Evolutionary conservation across 1,140 invertebrate species (phyloP).

Genomic region (Probaryconus sp.): DNA sequence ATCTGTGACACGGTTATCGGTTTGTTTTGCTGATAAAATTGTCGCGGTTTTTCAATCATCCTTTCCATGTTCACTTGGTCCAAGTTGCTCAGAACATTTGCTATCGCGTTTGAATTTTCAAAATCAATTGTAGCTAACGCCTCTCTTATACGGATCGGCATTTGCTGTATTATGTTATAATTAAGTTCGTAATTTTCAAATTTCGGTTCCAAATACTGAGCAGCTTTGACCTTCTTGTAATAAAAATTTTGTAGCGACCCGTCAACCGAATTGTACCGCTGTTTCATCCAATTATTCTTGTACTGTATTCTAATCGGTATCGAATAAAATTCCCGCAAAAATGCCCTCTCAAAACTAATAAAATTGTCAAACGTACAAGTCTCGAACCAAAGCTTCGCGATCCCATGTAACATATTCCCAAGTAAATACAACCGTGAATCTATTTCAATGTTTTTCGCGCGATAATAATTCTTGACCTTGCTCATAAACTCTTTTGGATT

Average conservation of each 20-base stretch:
- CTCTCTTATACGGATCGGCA: constrained; percentile 21
- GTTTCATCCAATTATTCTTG: background rate
- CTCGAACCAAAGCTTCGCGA: too few relatives aligned
- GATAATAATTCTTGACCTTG: too few relatives aligned
- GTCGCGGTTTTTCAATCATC: background rate
- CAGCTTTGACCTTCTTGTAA: constrained; percentile 15
- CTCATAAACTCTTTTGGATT: too few relatives aligned
- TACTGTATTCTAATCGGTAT: constrained; percentile 10
- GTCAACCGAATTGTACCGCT: background rate
- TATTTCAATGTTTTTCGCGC: too few relatives aligned
- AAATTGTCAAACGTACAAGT: too few relatives aligned
- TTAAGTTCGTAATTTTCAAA: constrained; percentile 18
- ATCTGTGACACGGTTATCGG: too few relatives aligned
- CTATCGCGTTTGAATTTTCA: background rate
- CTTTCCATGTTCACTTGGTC: constrained; percentile 6
- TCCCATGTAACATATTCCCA: too few relatives aligned
- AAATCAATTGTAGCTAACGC: constrained; percentile 16
- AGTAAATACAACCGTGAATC: too few relatives aligned
- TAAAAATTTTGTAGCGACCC: constrained; percentile 26
- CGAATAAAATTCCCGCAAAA: constrained; percentile 35
- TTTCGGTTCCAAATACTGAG: constrained; percentile 14
- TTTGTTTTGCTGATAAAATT: too few relatives aligned
- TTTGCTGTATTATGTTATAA: constrained; percentile 29
- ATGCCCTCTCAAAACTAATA: too few relatives aligned
- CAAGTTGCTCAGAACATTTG: constrained; percentile 5